Evolutionary conservation across 2,888 invertebrate genomes (phyloP).

Genomic region (Polydrusus pterygomalis): DNA sequence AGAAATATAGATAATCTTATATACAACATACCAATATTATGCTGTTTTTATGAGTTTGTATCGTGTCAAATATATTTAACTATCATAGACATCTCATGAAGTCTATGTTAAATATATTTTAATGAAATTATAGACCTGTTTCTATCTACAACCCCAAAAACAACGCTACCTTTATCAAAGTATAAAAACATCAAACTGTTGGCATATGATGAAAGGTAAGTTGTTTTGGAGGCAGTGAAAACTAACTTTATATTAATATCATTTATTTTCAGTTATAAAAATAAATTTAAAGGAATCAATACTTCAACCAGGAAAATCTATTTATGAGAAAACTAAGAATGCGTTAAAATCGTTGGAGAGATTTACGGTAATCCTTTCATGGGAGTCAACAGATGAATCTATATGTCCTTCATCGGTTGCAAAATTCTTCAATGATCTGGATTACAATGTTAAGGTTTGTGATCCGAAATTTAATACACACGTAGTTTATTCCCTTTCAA

Average conservation of each 20-base stretch:
- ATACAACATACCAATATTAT: not conserved
- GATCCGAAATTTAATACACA: constrained; percentile 68
- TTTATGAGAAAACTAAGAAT: constrained; percentile 70
- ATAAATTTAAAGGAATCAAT: constrained; percentile 73
- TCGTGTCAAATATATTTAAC: constrained; percentile 20
- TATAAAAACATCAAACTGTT: not conserved
- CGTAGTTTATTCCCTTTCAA: constrained; percentile 67
- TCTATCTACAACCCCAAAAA: constrained; percentile 32
- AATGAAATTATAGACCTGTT: constrained; percentile 11
- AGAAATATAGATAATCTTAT: no score
- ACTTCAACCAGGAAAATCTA: constrained; percentile 72
- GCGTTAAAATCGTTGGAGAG: constrained; percentile 69
- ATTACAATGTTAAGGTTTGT: constrained; percentile 72
- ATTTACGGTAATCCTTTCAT: constrained; percentile 72
- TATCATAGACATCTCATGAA: no score
- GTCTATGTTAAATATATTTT: no score
- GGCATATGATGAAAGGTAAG: constrained; percentile 36
- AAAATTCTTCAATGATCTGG: constrained; percentile 73
- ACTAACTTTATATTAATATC: constrained; percentile 4
- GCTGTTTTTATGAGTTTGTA: constrained; percentile 32
- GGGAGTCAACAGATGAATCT: constrained; percentile 73
- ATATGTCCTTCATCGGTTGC: constrained; percentile 78
- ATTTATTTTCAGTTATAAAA: constrained; percentile 70
- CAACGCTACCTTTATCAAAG: constrained; percentile 37
- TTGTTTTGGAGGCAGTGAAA: constrained; percentile 33